Percentiles rank a stretch among this genome's conserved stretches.
Conservation (phyloP, 2,888 invertebrate genomes). For the Acholoe squamosa region DNA sequence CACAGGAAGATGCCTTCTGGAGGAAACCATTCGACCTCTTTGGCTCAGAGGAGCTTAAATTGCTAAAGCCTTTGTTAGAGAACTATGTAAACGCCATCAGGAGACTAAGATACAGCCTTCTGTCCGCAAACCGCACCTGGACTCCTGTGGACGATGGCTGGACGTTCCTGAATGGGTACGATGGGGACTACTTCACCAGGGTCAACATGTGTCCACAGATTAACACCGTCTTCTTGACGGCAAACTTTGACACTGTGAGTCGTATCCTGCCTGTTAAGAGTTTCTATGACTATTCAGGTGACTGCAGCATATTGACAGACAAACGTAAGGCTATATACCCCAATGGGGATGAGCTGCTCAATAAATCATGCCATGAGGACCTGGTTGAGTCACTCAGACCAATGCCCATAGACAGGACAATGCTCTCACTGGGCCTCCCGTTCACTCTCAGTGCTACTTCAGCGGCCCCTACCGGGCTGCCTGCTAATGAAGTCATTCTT, state of each 20-base stretch:
- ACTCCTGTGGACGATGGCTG: slow-evolving; percentile 14
- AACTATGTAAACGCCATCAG: slow-evolving; percentile 26
- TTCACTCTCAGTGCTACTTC: slow-evolving; percentile 26
- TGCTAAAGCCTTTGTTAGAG: background rate
- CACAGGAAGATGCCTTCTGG: background rate
- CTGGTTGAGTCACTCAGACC: background rate
- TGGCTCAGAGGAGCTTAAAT: slow-evolving; percentile 1
- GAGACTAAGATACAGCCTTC: slow-evolving; percentile 26
- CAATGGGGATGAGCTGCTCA: slow-evolving; percentile 60
- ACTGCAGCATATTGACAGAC: background rate
- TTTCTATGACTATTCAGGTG: slow-evolving; percentile 50
- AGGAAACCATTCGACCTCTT: slow-evolving; percentile 35
- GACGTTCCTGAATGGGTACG: slow-evolving; percentile 48
- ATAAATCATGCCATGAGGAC: slow-evolving; percentile 36
- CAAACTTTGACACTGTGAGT: background rate
- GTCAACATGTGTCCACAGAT: slow-evolving; percentile 31
- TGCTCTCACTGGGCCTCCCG: slow-evolving; percentile 46
- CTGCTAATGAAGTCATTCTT: slow-evolving; percentile 18
- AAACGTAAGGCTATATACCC: slow-evolving; percentile 43
- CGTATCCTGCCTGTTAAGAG: background rate
- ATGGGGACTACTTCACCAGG: slow-evolving; percentile 37
- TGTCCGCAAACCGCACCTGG: slow-evolving; percentile 52
- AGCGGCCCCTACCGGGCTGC: slow-evolving; percentile 16
- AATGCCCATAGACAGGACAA: slow-evolving; percentile 38
- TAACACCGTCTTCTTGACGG: slow-evolving; percentile 42